These are phyloP conservation scores for Syrista parreyssii DNA, from an alignment of 2,888 invertebrate species.

Conservation along the genomic window DNA sequence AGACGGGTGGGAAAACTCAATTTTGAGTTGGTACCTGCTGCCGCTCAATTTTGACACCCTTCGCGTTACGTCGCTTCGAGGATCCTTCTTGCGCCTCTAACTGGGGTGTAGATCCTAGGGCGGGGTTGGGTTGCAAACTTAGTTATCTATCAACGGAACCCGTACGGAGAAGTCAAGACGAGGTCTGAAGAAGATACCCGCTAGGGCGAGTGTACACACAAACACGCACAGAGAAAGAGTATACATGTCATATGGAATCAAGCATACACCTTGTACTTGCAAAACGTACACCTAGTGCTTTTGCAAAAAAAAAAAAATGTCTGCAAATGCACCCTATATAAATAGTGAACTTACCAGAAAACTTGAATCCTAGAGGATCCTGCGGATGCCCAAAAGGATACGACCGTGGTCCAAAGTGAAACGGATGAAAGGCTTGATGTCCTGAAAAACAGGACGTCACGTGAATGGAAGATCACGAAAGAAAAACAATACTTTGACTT, in stretches of 20 bases:
- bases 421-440: slow-evolving; percentile 89
- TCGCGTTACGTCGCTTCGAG: slow-evolving; percentile 24
- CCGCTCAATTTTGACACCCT: slow-evolving; percentile 63
- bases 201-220: background rate
- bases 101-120: background rate
- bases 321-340: background rate
- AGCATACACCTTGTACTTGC: background rate
- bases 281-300: too few species aligned
- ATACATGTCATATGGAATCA: background rate
- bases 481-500: background rate
- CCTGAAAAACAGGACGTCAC: slow-evolving; percentile 64
- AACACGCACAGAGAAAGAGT: too few species aligned
- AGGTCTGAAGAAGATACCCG: slow-evolving; percentile 20
- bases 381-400: slow-evolving; percentile 76
- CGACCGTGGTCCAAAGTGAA: slow-evolving; percentile 86
- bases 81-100: slow-evolving; percentile 1
- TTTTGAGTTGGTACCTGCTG: slow-evolving; percentile 48
- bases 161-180: slow-evolving; percentile 18
- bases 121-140: slow-evolving; percentile 49
- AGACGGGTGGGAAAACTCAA: slow-evolving; percentile 61
- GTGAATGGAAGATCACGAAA: background rate
- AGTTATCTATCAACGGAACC: slow-evolving; percentile 51
- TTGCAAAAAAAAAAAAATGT: background rate
- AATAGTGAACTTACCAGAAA: slow-evolving; percentile 76
- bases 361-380: slow-evolving; percentile 87